Evolutionary conservation across 2,888 invertebrate species (phyloP).

Genomic region (Drosophila macrospina): DNA sequence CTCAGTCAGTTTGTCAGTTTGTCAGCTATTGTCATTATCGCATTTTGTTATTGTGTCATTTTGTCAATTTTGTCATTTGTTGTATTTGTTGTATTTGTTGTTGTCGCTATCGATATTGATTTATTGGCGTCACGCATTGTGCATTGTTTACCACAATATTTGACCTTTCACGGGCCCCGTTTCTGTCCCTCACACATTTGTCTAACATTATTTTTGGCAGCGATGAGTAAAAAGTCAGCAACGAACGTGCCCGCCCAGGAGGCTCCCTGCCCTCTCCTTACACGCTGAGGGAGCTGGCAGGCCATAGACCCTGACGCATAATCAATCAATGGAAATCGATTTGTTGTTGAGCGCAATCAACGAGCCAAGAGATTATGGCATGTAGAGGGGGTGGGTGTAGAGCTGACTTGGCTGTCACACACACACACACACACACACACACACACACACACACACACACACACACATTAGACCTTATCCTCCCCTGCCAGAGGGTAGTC

Average conservation of each 20-base stretch:
- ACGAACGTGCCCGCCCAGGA: slow-evolving; percentile 40
- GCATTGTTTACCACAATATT: slow-evolving; percentile 62
- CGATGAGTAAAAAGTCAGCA: slow-evolving; percentile 39
- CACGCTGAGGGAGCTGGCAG: background rate
- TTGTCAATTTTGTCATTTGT: slow-evolving; percentile 25
- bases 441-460: slow-evolving; percentile 4
- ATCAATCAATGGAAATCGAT: slow-evolving; percentile 79
- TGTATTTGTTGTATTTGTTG: background rate
- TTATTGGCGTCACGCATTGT: slow-evolving; percentile 63
- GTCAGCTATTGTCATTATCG: slow-evolving; percentile 12
- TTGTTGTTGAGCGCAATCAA: slow-evolving; percentile 65
- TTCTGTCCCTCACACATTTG: slow-evolving; percentile 46
- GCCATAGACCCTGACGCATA: slow-evolving; percentile 60
- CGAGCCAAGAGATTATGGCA: slow-evolving; percentile 9
- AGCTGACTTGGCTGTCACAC: slow-evolving; percentile 25
- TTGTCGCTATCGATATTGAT: slow-evolving; percentile 62
- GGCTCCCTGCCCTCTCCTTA: background rate
- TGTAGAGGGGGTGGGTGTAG: background rate
- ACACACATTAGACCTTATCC: background rate
- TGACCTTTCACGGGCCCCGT: slow-evolving; percentile 56
- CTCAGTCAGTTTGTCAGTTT: slow-evolving; percentile 5
- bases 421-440: slow-evolving; percentile 16
- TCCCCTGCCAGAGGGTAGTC: background rate
- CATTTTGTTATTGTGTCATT: slow-evolving; percentile 30
- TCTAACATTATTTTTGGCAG: slow-evolving; percentile 49